Conservation (phyloP, 2,888 invertebrate genomes). For the Falcaria lacertinaria region DNA sequence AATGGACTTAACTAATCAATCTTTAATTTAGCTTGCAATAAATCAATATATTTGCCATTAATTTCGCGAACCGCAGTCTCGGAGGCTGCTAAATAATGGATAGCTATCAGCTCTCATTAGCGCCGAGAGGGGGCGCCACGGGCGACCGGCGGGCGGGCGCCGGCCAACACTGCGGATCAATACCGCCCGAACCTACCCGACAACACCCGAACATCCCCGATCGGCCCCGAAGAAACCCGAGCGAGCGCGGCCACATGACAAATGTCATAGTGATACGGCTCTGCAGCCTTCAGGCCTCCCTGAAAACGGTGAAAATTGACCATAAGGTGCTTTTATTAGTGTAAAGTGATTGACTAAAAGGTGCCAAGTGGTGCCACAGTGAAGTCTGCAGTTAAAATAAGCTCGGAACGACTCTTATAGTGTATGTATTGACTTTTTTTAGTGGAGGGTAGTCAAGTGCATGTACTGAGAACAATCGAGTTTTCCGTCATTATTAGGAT, state of each 20-base stretch:
- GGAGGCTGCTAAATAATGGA: slow-evolving; percentile 75
- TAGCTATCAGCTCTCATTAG: slow-evolving; percentile 72
- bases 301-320: slow-evolving; percentile 57
- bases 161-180: slow-evolving; percentile 53
- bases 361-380: slow-evolving; percentile 35
- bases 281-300: slow-evolving; percentile 66
- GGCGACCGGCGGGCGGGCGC: slow-evolving; percentile 71
- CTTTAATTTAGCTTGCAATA: slow-evolving; percentile 67
- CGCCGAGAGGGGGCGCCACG: slow-evolving; percentile 64
- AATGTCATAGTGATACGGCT: slow-evolving; percentile 68
- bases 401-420: slow-evolving; percentile 30
- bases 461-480: slow-evolving; percentile 11
- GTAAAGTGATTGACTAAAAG: slow-evolving; percentile 32
- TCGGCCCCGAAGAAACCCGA: slow-evolving; percentile 35
- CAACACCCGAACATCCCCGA: slow-evolving; percentile 34
- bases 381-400: slow-evolving; percentile 33
- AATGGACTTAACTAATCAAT: slow-evolving; percentile 56
- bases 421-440: slow-evolving; percentile 55
- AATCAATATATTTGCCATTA: slow-evolving; percentile 75
- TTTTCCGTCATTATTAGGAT: slow-evolving; percentile 3
- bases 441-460: slow-evolving; percentile 24
- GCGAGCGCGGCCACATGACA: slow-evolving; percentile 61
- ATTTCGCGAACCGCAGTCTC: slow-evolving; percentile 65
- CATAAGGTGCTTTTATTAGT: slow-evolving; percentile 37
- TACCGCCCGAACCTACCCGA: slow-evolving; percentile 38